Base-by-base conservation (phyloP, 1,140 invertebrate species). In the Aphis craccivora region DNA sequence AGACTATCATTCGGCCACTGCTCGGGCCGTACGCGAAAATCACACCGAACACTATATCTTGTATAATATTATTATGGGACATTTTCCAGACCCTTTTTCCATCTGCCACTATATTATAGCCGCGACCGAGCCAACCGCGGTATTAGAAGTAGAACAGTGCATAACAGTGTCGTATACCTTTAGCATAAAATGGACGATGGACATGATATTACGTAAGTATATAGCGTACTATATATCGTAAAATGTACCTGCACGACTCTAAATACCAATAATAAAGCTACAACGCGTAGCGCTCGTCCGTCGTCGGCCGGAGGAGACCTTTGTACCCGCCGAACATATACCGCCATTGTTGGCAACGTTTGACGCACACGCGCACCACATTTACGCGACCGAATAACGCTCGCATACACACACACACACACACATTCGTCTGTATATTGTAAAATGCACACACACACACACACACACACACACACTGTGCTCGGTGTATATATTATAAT, bases 321-420 rank as follows among this genome's bases (percentile, higher is more conserved):
- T 89, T 90, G 37, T 60, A 40, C 88, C 37, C 88, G 18, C 40
- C 88, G 9, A 40, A 60, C 55, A 43, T 22, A 90, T 22, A 90
- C 88, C 53, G 88, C 40, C 88, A 60, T 90, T 60, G 88, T 90
- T 90, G 53, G 48, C 87, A 88, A 30, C 45, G n/a, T 22, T 88
- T 20, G 48, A 88, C 88, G 11, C 37, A 60, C 88, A 55, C 88
- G n/a, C 88, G n/a, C 88, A 23, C 88, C 88, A 60, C 35, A 53
- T 87, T 87, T 22, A n/a, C 43, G 86, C 86, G 43, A 48, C 45
- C 87, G 35, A 88, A 88, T 45, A 51, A 53, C 30, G 51, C 86
- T 14, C 48, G 11, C 87, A 37, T 48, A 90, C 60, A 90, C 53
- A 37, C 87, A 89, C n/a, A 53, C 87, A 14, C 45, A 40, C 37